These are phyloP conservation scores for Ptilorrhoa leucosticta DNA, from an alignment of 2,113 vertebrate genomes.

Conservation along the genomic window DNA sequence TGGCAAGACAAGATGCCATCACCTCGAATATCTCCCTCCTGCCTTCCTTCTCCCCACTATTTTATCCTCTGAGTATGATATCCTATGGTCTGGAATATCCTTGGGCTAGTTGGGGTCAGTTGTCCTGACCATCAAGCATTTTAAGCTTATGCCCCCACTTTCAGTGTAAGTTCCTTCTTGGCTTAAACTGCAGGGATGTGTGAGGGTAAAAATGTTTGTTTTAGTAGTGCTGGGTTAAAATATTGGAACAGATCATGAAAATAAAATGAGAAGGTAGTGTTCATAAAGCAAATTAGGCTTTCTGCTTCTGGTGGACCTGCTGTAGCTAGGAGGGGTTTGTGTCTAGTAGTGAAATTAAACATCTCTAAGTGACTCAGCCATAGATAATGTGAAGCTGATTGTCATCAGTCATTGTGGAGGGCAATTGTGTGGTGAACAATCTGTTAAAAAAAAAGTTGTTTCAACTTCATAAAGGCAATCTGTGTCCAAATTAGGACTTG, in stretches of 20 bases:
- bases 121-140: neutral
- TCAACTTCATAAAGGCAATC: neutral
- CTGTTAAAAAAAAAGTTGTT: neutral
- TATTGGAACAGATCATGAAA: neutral
- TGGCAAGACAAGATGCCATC: neutral
- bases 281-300: neutral
- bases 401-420: neutral
- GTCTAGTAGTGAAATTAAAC: neutral
- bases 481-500: neutral
- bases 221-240: neutral
- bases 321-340: neutral
- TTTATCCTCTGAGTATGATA: neutral
- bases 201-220: neutral
- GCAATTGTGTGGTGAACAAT: neutral
- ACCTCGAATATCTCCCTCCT: accelerated
- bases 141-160: neutral
- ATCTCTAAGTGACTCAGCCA: neutral
- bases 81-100: neutral
- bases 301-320: neutral
- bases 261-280: neutral
- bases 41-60: neutral
- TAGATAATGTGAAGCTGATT: neutral
- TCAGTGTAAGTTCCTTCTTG: neutral
- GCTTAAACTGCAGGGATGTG: neutral
- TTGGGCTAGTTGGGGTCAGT: neutral